These are phyloP conservation scores for Micromussa lordhowensis DNA, from an alignment of 92 coral and sea anemone genomes.

Conservation along the genomic window DNA sequence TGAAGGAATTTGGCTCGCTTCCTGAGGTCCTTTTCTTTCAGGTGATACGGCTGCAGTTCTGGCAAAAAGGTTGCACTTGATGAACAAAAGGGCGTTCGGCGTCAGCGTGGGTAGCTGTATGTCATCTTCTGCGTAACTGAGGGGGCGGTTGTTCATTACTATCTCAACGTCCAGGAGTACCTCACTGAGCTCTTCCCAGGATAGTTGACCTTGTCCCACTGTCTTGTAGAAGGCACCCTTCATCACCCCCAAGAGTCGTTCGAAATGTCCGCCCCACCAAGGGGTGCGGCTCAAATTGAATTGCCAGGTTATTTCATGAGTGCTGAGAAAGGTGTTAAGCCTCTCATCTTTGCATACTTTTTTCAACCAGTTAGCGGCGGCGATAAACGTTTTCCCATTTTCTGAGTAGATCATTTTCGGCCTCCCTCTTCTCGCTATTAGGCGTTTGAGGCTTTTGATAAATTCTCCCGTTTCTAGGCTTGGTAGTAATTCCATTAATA, in stretches of 20 bases:
- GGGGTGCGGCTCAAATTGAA: conserved; percentile 47
- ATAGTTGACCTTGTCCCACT: conserved; percentile 25
- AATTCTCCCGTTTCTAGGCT: conserved; percentile 55
- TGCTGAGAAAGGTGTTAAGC: conserved; percentile 34
- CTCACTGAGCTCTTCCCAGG: conserved; percentile 54
- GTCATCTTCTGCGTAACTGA: conserved; percentile 50
- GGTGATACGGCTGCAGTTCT: conserved; percentile 45
- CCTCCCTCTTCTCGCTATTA: conserved; percentile 60
- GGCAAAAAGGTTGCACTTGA: conserved; percentile 54
- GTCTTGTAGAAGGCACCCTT: conserved; percentile 53
- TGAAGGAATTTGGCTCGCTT: conserved; percentile 57
- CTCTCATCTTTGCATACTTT: conserved; percentile 46
- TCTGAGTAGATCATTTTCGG: conserved; percentile 57
- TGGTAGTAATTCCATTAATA: conserved; percentile 46
- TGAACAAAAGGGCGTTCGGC: conserved; percentile 51
- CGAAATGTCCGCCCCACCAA: conserved; percentile 69
- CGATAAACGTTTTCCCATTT: conserved; percentile 53
- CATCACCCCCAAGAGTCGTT: conserved; percentile 53
- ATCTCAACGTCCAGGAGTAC: conserved; percentile 56
- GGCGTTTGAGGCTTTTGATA: conserved; percentile 58
- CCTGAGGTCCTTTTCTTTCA: conserved; percentile 49
- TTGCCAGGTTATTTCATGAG: conserved; percentile 46
- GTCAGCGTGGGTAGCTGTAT: conserved; percentile 67
- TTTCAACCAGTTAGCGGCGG: conserved; percentile 61
- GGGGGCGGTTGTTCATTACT: conserved; percentile 53